Evolutionary conservation across 2,888 invertebrate genomes (phyloP).

Genomic region (Metellina segmentata): DNA sequence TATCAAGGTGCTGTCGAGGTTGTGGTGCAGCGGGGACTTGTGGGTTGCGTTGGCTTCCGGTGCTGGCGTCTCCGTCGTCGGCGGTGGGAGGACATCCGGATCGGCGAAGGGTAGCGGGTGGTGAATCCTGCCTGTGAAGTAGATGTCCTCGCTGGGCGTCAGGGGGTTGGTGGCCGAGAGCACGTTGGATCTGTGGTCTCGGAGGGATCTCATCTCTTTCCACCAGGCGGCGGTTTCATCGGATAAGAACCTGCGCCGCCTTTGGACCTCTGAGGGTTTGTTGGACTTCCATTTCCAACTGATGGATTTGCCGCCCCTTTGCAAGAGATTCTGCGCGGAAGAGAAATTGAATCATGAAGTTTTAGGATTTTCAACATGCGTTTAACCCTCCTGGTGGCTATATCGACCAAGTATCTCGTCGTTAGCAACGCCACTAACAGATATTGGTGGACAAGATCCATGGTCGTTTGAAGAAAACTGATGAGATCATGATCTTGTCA

Average conservation of each 20-base stretch:
- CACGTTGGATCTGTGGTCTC: neutral
- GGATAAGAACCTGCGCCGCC: conserved; percentile 26
- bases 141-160: neutral
- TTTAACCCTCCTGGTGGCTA: too few relatives aligned
- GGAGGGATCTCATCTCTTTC: conserved; percentile 31
- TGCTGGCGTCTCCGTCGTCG: neutral
- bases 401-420: too few relatives aligned
- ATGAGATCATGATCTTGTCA: too few relatives aligned
- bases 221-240: conserved; percentile 47
- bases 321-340: conserved; percentile 32
- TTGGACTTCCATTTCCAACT: conserved; percentile 48
- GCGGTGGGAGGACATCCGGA: neutral
- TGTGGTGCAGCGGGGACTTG: neutral
- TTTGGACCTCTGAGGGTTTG: conserved; percentile 21
- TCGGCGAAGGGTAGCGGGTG: neutral
- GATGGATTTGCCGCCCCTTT: conserved; percentile 47
- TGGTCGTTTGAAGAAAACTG: too few relatives aligned
- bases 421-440: too few relatives aligned
- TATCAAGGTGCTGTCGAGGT: conserved; percentile 29
- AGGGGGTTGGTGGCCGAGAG: neutral
- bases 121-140: neutral
- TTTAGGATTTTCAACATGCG: too few relatives aligned
- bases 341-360: neutral
- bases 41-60: neutral
- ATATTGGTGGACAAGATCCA: too few relatives aligned